A percentile compares a stretch with the other conserved stretches of the same genome.
These are phyloP conservation scores for Todus mexicanus DNA, from an alignment of 2,797 vertebrate genomes.

Conservation along the genomic window DNA sequence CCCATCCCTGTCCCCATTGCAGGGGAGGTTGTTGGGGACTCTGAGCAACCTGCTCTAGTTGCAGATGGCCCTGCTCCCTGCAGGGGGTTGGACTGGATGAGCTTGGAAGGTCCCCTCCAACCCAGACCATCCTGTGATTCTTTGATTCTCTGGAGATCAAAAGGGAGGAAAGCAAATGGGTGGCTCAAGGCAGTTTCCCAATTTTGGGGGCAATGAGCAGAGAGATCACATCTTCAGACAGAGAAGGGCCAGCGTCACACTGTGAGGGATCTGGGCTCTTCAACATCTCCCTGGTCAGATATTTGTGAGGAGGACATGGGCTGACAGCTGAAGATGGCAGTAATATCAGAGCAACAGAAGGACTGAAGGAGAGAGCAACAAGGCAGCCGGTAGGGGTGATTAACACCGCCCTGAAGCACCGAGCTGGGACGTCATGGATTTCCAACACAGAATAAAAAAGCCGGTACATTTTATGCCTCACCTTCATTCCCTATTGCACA, in stretches of 20 bases:
- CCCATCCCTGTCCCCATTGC: neutral
- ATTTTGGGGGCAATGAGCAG: neutral
- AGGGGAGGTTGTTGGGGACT: neutral
- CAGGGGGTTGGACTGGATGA: neutral
- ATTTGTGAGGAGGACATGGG: neutral
- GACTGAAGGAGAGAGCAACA: neutral
- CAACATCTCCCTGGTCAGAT: neutral
- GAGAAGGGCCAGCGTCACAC: neutral
- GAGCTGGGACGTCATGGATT: neutral
- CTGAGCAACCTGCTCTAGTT: neutral
- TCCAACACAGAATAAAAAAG: neutral
- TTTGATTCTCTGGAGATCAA: neutral
- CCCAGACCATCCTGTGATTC: neutral
- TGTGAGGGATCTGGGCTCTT: neutral
- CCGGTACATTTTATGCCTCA: neutral
- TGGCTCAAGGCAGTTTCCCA: neutral
- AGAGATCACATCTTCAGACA: neutral
- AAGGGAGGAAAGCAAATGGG: neutral
- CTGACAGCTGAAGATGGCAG: neutral
- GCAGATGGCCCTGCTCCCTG: neutral
- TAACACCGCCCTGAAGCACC: neutral
- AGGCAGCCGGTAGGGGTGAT: neutral
- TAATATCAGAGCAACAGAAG: neutral
- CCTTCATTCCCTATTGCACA: conserved; percentile 50
- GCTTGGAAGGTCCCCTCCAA: neutral